phyloP scores from a whole-genome alignment of 2,888 invertebrate genomes.

The Julus scanicus region DNA sequence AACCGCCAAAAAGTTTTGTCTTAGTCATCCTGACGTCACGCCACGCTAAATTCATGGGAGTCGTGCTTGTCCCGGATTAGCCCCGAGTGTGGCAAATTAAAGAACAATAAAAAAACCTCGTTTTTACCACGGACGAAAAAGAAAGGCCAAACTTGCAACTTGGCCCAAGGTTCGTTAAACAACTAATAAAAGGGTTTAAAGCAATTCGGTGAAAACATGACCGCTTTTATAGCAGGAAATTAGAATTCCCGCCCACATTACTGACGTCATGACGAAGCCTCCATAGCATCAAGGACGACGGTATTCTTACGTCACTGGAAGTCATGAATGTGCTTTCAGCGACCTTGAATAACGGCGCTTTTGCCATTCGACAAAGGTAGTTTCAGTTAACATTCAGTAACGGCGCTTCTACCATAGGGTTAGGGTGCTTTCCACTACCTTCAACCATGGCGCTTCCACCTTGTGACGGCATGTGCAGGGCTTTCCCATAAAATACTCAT shows the following conservation, averaged over 20 bases:
- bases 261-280: not conserved
- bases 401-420: no score
- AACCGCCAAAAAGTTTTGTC: not conserved
- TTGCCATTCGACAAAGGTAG: no score
- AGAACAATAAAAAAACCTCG: slow-evolving; percentile 15
- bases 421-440: no score
- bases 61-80: slow-evolving; percentile 40
- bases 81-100: not conserved
- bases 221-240: slow-evolving; percentile 38
- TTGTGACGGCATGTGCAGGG: no score
- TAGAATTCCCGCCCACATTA: not conserved
- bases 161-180: not conserved
- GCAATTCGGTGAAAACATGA: not conserved
- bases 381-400: no score
- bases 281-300: no score
- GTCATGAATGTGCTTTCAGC: no score
- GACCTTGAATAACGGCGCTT: no score
- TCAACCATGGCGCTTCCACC: no score
- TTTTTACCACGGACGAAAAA: not conserved
- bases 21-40: slow-evolving; percentile 34
- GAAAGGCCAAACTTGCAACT: not conserved
- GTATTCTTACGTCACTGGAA: no score
- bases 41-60: not conserved
- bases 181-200: slow-evolving; percentile 20
- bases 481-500: no score